phyloP scores from a whole-genome alignment of 2,888 invertebrate genomes.

The Torymus tubicola region DNA sequence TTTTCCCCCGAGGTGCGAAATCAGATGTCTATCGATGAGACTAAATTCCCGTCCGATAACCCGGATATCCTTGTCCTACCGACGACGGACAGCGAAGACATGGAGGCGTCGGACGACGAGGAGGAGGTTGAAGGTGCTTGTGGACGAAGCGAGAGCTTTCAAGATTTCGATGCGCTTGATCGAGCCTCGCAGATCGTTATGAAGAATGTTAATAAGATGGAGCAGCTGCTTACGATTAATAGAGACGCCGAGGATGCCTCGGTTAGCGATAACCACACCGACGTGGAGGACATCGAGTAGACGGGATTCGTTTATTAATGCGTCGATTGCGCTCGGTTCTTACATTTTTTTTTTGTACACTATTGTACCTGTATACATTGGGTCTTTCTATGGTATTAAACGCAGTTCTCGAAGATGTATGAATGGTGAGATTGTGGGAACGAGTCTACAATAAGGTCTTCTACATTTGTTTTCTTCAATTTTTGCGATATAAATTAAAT shows the following conservation, averaged over 20 bases:
- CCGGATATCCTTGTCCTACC: slow-evolving; percentile 66
- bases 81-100: slow-evolving; percentile 72
- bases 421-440: too few species aligned
- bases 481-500: too few species aligned
- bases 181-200: slow-evolving; percentile 70
- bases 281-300: slow-evolving; percentile 73
- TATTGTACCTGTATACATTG: neutral
- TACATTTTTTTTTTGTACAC: neutral
- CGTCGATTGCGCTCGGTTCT: too few species aligned
- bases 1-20: slow-evolving; percentile 73
- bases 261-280: slow-evolving; percentile 70
- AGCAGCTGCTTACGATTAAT: slow-evolving; percentile 33
- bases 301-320: neutral
- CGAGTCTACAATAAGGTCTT: too few species aligned
- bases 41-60: neutral
- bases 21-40: slow-evolving; percentile 67
- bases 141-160: slow-evolving; percentile 62
- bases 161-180: slow-evolving; percentile 67
- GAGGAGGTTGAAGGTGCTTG: slow-evolving; percentile 65
- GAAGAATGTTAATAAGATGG: slow-evolving; percentile 69
- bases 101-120: slow-evolving; percentile 73
- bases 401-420: too few species aligned
- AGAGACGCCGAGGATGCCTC: slow-evolving; percentile 59
- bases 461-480: too few species aligned
- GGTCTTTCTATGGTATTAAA: neutral